Evolutionary conservation across 2,797 vertebrate species (phyloP).

Genomic region (Leptodactylus fallax): DNA sequence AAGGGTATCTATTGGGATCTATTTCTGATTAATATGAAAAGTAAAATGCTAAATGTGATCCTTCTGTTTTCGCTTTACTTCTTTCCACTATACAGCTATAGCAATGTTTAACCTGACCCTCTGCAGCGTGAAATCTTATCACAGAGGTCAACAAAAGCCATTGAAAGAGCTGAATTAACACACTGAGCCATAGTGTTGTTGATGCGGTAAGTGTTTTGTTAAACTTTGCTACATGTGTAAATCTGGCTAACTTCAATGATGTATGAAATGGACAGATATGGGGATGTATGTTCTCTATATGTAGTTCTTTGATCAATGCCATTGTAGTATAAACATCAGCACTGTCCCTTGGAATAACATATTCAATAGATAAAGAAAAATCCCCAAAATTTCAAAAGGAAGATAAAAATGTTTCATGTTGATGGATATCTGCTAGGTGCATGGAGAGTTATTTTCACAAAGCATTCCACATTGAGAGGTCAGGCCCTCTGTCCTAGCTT

Average conservation of each 20-base stretch:
- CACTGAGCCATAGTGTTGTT: too few species aligned
- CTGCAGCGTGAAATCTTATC: too few species aligned
- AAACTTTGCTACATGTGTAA: not conserved
- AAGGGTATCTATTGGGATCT: too few species aligned
- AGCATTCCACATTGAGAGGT: constrained; percentile 49
- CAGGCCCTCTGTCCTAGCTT: constrained; percentile 16
- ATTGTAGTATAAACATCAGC: constrained; percentile 11
- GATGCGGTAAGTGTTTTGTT: too few species aligned
- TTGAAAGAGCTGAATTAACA: too few species aligned
- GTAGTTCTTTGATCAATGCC: not conserved
- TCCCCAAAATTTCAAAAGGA: constrained; percentile 36
- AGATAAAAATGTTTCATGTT: constrained; percentile 34
- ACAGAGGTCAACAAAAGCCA: too few species aligned
- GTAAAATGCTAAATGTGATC: too few species aligned
- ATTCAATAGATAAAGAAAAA: constrained; percentile 16
- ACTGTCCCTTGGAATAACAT: constrained; percentile 1
- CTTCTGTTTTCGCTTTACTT: too few species aligned
- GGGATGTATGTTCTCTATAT: not conserved
- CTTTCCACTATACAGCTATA: too few species aligned
- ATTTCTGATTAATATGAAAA: too few species aligned
- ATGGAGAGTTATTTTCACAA: constrained; percentile 37
- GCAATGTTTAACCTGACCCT: too few species aligned
- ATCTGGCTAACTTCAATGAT: not conserved
- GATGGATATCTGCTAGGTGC: constrained; percentile 36
- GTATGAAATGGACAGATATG: not conserved